A percentile compares a stretch with the other conserved stretches of the same genome.
Evolutionary conservation across 2,888 invertebrate genomes (phyloP).

Genomic region (Hartigia nigra): DNA sequence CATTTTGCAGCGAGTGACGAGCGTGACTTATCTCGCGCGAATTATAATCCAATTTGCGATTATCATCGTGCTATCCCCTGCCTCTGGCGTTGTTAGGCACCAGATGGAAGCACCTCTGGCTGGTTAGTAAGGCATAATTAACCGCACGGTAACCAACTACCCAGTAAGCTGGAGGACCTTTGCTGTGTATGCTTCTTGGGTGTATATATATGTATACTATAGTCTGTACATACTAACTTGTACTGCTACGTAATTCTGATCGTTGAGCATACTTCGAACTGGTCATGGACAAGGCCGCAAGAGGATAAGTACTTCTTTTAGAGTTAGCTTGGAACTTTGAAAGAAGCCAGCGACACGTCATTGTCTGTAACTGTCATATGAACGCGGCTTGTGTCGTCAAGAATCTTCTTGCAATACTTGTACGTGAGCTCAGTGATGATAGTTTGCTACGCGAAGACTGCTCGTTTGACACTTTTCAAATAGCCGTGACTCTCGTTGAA

Average conservation of each 20-base stretch:
- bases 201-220: neutral
- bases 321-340: neutral
- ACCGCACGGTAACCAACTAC: constrained; percentile 13
- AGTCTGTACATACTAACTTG: neutral
- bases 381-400: neutral
- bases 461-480: neutral
- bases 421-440: neutral
- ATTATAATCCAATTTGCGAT: constrained; percentile 66
- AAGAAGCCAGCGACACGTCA: neutral
- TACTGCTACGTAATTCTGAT: neutral
- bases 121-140: constrained; percentile 47
- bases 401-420: neutral
- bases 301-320: neutral
- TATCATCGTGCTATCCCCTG: constrained; percentile 47
- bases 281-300: neutral
- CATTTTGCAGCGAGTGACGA: constrained; percentile 59
- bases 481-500: neutral
- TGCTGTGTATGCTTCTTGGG: neutral
- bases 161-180: neutral
- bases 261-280: neutral
- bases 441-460: neutral
- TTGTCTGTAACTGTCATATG: too few species aligned
- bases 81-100: constrained; percentile 36
- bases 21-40: constrained; percentile 63
- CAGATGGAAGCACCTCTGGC: constrained; percentile 44